These are phyloP conservation scores for Tenodera sinensis DNA, from an alignment of 2,888 invertebrate genomes.

Conservation along the genomic window DNA sequence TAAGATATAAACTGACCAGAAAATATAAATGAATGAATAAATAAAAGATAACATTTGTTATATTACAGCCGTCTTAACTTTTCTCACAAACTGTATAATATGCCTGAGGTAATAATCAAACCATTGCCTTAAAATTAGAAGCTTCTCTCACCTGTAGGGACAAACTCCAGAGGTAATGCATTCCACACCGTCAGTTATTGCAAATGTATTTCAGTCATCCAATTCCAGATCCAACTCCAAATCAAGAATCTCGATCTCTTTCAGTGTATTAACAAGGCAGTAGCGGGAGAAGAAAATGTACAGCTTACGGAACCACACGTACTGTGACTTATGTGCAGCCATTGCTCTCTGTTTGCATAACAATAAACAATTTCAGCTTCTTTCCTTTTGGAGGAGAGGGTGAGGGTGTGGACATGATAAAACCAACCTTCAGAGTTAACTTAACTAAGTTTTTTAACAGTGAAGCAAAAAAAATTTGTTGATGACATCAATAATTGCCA, in stretches of 20 bases:
- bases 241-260: constrained; percentile 69
- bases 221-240: constrained; percentile 73
- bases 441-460: background rate
- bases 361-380: background rate
- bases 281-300: constrained; percentile 89
- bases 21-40: too few relatives aligned
- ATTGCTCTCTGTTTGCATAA: constrained; percentile 63
- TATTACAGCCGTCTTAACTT: too few relatives aligned
- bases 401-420: background rate
- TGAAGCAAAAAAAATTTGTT: too few relatives aligned
- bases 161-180: background rate
- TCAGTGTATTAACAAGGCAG: constrained; percentile 83
- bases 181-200: background rate
- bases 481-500: too few relatives aligned
- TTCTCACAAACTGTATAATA: too few relatives aligned
- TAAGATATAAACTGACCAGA: too few relatives aligned
- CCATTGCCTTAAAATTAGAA: background rate
- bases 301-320: constrained; percentile 89
- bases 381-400: background rate
- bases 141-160: background rate
- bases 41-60: too few relatives aligned
- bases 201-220: constrained; percentile 47
- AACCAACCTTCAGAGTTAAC: background rate
- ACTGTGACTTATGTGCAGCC: constrained; percentile 84
- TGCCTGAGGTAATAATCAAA: too few relatives aligned